phyloP scores from a whole-genome alignment of 2,888 invertebrate genomes.

The Diaphora mendica region DNA sequence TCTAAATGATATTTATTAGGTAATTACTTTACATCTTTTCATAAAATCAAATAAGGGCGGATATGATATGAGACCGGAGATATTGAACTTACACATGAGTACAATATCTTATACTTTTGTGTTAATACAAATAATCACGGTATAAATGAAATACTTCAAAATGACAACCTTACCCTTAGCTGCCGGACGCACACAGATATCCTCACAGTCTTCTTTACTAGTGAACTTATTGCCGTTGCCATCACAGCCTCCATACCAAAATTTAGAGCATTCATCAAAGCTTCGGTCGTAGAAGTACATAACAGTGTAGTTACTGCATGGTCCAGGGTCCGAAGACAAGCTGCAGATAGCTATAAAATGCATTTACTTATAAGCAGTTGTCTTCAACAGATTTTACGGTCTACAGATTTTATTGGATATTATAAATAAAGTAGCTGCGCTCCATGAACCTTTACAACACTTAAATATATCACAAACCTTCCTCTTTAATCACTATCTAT shows the following conservation, averaged over 20 bases:
- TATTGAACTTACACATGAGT: no score
- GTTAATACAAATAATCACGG: neutral
- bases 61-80: no score
- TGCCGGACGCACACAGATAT: conserved; percentile 91
- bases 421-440: no score
- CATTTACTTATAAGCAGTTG: neutral
- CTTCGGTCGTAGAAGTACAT: conserved; percentile 95
- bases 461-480: no score
- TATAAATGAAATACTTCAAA: neutral
- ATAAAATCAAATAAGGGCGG: no score
- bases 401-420: neutral
- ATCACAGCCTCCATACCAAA: conserved; percentile 97
- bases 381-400: neutral
- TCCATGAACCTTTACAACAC: no score
- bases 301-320: conserved; percentile 93
- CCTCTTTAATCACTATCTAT: no score
- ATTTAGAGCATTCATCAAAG: conserved; percentile 96
- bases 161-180: conserved; percentile 72
- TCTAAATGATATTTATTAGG: no score
- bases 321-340: conserved; percentile 90
- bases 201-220: conserved; percentile 93
- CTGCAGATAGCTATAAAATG: conserved; percentile 87
- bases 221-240: conserved; percentile 95
- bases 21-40: no score
- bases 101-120: neutral